Evolutionary conservation across 2,888 invertebrate species (phyloP).

Genomic region (Drosophila imparisetae): DNA sequence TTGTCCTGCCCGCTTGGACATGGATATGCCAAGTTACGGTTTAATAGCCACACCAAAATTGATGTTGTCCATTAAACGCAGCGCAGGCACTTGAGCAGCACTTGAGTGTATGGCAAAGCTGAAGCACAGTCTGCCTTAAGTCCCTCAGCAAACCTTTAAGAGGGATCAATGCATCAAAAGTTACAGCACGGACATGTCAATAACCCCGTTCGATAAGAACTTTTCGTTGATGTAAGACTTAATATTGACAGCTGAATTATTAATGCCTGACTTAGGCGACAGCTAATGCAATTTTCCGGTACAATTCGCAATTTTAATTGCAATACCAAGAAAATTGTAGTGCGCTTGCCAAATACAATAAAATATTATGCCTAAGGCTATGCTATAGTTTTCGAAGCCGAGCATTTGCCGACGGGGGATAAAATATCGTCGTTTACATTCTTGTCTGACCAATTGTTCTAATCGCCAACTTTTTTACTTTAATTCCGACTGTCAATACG

Average conservation of each 20-base stretch:
- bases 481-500: no score
- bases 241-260: conserved; percentile 51
- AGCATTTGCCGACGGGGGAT: no score
- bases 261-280: conserved; percentile 52
- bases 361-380: no score
- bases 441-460: no score
- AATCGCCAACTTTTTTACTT: no score
- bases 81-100: conserved; percentile 39
- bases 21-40: conserved; percentile 57
- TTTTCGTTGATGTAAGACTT: conserved; percentile 33
- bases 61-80: conserved; percentile 69
- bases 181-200: conserved; percentile 52
- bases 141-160: background rate
- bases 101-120: background rate
- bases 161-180: conserved; percentile 16
- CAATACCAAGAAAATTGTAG: conserved; percentile 6
- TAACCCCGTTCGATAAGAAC: conserved; percentile 53
- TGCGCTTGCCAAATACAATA: no score
- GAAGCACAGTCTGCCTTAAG: conserved; percentile 10
- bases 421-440: no score
- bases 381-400: no score
- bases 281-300: conserved; percentile 63
- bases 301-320: conserved; percentile 69
- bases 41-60: conserved; percentile 63
- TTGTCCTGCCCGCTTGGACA: conserved; percentile 28